These are phyloP conservation scores for Etheostoma nigrum DNA, from an alignment of 2,797 vertebrate species.

Conservation along the genomic window DNA sequence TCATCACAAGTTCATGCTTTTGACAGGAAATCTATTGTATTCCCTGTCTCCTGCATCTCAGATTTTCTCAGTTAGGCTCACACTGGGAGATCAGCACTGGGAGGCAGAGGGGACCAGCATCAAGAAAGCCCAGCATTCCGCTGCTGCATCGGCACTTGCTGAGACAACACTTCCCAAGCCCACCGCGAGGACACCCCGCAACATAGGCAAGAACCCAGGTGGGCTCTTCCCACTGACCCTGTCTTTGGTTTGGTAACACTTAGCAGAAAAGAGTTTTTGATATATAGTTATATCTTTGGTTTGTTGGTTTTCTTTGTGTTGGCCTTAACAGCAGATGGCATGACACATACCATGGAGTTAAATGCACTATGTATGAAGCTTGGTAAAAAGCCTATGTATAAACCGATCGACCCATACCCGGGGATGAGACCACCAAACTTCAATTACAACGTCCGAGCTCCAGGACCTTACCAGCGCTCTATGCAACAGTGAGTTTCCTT, in stretches of 20 bases:
- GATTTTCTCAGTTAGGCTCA: constrained; percentile 95
- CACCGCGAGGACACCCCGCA: constrained; percentile 87
- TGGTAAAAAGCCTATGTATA: constrained; percentile 97
- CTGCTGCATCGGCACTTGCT: constrained; percentile 91
- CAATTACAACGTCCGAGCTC: constrained; percentile 91
- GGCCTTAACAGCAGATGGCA: constrained; percentile 84
- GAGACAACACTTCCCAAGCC: constrained; percentile 94
- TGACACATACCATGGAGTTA: constrained; percentile 95
- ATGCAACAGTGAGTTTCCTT: constrained; percentile 84
- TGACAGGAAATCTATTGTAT: background rate
- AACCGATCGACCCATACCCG: constrained; percentile 94
- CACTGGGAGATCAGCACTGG: constrained; percentile 94
- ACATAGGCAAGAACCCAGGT: constrained; percentile 93
- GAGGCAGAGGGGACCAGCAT: constrained; percentile 96
- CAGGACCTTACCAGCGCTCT: constrained; percentile 87
- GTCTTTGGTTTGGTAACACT: background rate
- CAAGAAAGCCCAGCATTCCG: constrained; percentile 96
- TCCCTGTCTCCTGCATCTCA: constrained; percentile 55
- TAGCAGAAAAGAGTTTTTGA: background rate
- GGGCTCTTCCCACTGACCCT: constrained; percentile 55
- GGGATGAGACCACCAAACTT: constrained; percentile 96
- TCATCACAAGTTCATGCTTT: background rate
- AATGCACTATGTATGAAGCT: constrained; percentile 98
- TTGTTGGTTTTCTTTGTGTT: constrained; percentile 49
- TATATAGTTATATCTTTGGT: background rate